phyloP scores from a whole-genome alignment of 2,113 vertebrate species.

The Nyctibius bracteatus region DNA sequence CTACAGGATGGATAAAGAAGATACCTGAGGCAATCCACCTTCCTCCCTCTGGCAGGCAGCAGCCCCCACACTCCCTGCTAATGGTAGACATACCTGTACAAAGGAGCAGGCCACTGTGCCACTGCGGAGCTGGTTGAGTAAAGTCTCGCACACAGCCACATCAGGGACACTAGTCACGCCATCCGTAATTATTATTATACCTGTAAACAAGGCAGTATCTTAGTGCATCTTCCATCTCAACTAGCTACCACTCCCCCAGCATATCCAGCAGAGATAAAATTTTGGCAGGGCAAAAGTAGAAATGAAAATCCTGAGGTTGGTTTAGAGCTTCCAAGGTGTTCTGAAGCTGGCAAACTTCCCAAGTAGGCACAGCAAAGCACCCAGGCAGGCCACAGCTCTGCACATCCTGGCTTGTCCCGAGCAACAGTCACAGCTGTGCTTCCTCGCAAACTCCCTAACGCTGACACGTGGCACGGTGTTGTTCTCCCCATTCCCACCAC shows the following conservation, averaged over 20 bases:
- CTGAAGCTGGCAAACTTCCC: not conserved
- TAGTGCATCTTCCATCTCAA: not conserved
- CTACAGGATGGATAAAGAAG: slow-evolving; percentile 56
- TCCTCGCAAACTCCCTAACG: not conserved
- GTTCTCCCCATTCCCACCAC: not conserved
- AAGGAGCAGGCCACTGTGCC: slow-evolving; percentile 96
- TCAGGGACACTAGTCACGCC: slow-evolving; percentile 98
- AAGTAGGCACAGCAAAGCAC: not conserved
- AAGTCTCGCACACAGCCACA: slow-evolving; percentile 91
- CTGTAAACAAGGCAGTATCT: slow-evolving; percentile 62
- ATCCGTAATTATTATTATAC: slow-evolving; percentile 97
- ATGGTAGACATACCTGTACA: slow-evolving; percentile 82
- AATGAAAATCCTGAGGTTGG: not conserved
- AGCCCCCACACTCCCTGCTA: not conserved
- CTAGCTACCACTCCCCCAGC: not conserved
- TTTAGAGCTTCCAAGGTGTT: not conserved
- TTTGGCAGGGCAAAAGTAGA: not conserved
- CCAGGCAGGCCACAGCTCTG: not conserved
- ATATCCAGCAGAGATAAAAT: not conserved
- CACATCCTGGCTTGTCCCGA: not conserved
- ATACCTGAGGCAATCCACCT: not conserved
- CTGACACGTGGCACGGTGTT: not conserved
- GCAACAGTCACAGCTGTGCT: not conserved
- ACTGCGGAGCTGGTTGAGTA: slow-evolving; percentile 94
- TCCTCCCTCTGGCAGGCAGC: not conserved